Evolutionary conservation across 2,888 invertebrate species (phyloP).

Genomic region (Agrotis segetum): DNA sequence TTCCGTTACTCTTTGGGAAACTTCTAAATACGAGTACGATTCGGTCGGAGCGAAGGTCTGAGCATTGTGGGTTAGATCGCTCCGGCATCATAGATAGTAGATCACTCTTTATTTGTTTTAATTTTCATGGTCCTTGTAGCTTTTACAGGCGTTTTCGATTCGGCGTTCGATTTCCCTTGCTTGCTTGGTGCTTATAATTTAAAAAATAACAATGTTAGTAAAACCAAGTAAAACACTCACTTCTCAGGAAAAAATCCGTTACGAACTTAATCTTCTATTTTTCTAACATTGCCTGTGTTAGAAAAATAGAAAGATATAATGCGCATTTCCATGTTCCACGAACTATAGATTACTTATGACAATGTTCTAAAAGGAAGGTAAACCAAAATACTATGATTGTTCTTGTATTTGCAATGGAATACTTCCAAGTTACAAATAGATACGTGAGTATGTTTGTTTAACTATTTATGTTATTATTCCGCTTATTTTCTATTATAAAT

Average conservation of each 20-base stretch:
- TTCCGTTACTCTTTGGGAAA: too few species aligned
- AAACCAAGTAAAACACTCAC: too few species aligned
- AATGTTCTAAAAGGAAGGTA: slow-evolving; percentile 12
- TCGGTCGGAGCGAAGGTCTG: too few species aligned
- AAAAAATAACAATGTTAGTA: too few species aligned
- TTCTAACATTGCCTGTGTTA: too few species aligned
- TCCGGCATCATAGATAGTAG: too few species aligned
- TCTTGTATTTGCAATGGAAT: slow-evolving; percentile 26
- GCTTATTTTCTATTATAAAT: slow-evolving; percentile 51
- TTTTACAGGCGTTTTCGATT: not conserved
- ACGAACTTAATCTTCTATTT: too few species aligned
- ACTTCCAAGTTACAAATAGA: slow-evolving; percentile 27
- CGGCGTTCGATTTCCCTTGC: not conserved
- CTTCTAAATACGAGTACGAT: too few species aligned
- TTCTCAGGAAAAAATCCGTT: too few species aligned
- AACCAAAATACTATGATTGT: slow-evolving; percentile 15
- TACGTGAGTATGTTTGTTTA: slow-evolving; percentile 1
- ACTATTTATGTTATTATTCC: slow-evolving; percentile 50
- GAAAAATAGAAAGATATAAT: not conserved
- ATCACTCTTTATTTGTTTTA: not conserved
- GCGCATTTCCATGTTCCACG: not conserved
- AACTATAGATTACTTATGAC: not conserved
- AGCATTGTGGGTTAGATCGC: too few species aligned
- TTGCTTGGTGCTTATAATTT: not conserved
- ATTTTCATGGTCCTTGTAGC: not conserved